Evolutionary conservation across 2,113 vertebrate genomes (phyloP).

Genomic region (Macquaria ambigua): DNA sequence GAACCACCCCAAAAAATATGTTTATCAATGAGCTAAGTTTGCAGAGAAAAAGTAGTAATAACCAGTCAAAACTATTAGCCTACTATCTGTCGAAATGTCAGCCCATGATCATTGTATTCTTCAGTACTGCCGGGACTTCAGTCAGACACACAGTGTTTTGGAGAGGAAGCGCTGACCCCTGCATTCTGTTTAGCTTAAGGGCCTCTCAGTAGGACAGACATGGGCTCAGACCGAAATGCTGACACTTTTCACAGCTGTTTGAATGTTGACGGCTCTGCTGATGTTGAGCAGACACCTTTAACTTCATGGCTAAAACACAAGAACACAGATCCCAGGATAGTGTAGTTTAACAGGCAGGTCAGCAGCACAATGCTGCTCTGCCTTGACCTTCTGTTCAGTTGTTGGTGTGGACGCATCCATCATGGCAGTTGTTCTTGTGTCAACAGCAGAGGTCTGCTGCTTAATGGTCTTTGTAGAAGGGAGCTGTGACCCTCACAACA

Average conservation of each 20-base stretch:
- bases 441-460: slow-evolving; percentile 32
- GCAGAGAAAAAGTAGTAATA: too few relatives aligned
- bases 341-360: not conserved
- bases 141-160: not conserved
- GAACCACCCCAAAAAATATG: too few relatives aligned
- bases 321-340: not conserved
- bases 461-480: slow-evolving; percentile 26
- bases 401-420: slow-evolving; percentile 38
- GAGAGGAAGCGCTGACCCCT: slow-evolving; percentile 25
- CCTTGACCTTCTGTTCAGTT: slow-evolving; percentile 27
- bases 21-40: not conserved
- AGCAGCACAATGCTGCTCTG: not conserved
- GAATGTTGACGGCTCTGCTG: slow-evolving; percentile 32
- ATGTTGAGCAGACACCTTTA: slow-evolving; percentile 6
- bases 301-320: not conserved
- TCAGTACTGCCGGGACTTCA: not conserved
- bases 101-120: not conserved
- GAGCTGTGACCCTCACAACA: slow-evolving; percentile 16
- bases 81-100: not conserved
- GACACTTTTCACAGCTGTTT: slow-evolving; percentile 63
- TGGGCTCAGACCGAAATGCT: not conserved
- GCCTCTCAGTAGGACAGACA: not conserved
- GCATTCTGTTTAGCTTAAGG: slow-evolving; percentile 35
- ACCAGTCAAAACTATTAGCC: not conserved
- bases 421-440: slow-evolving; percentile 57